Evolutionary conservation across 1,140 invertebrate genomes (phyloP).

Genomic region (Zelostemma sp.): DNA sequence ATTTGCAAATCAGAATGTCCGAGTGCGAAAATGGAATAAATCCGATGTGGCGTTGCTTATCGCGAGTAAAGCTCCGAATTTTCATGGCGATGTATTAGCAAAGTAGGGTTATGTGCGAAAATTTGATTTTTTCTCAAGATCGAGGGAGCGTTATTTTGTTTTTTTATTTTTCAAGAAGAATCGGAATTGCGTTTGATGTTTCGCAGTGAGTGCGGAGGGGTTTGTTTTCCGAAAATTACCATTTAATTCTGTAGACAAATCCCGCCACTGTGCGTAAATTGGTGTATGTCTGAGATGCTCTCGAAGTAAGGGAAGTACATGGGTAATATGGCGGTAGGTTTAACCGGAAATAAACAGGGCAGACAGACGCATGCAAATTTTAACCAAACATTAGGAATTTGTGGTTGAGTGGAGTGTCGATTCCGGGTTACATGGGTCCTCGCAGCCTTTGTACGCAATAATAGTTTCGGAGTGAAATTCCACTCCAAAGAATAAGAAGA

Average conservation of each 20-base stretch:
- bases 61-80: too few species aligned
- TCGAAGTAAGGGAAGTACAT: conserved; percentile 6
- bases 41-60: too few species aligned
- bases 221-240: conserved; percentile 26
- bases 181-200: too few species aligned
- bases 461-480: conserved; percentile 29
- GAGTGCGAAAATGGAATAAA: too few species aligned
- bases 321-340: conserved; percentile 19
- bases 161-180: too few species aligned
- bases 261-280: conserved; percentile 18
- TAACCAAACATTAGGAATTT: conserved; percentile 62
- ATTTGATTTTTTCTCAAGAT: too few species aligned
- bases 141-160: too few species aligned
- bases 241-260: conserved; percentile 47
- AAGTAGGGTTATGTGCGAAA: too few species aligned
- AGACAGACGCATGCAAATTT: conserved; percentile 68
- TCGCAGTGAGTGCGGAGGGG: too few species aligned
- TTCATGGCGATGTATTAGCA: too few species aligned
- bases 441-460: conserved; percentile 39
- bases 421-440: conserved; percentile 26
- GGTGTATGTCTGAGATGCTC: conserved; percentile 34
- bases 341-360: conserved; percentile 48
- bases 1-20: too few species aligned
- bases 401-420: conserved; percentile 51
- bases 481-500: background rate